Percentiles rank a stretch among this genome's conserved stretches.
These are phyloP conservation scores for Drosophila setosimentum DNA, from an alignment of 2,888 invertebrate genomes.

Conservation along the genomic window DNA sequence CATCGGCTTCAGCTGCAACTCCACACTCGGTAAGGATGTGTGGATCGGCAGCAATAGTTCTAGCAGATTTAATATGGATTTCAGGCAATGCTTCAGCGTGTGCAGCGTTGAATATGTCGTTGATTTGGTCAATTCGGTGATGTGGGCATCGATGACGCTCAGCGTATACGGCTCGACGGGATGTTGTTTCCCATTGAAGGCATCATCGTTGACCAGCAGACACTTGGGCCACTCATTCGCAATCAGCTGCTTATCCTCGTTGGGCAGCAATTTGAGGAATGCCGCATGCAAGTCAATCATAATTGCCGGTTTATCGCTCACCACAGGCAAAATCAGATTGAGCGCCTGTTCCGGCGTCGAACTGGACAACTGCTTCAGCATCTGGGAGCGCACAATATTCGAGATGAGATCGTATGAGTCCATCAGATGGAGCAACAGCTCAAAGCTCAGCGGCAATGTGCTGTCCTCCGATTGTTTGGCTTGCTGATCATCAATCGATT, in stretches of 20 bases:
- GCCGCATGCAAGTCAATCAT: constrained; percentile 83
- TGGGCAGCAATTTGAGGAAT: constrained; percentile 83
- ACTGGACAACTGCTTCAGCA: constrained; percentile 82
- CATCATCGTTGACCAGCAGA: constrained; percentile 79
- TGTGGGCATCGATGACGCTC: constrained; percentile 84
- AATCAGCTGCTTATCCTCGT: constrained; percentile 84
- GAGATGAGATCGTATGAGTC: constrained; percentile 81
- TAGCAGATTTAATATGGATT: constrained; percentile 82
- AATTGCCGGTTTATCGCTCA: constrained; percentile 82
- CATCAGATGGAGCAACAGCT: constrained; percentile 80
- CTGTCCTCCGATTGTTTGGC: constrained; percentile 49
- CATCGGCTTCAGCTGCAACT: constrained; percentile 78
- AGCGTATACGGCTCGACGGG: constrained; percentile 84
- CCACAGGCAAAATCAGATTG: constrained; percentile 83
- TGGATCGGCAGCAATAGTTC: constrained; percentile 80
- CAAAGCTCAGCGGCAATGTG: constrained; percentile 63
- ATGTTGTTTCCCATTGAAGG: constrained; percentile 81
- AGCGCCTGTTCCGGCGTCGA: constrained; percentile 81
- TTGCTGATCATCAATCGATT: constrained; percentile 75
- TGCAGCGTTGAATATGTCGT: constrained; percentile 81
- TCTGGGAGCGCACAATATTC: constrained; percentile 81
- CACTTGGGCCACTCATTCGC: constrained; percentile 84
- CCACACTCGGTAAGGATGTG: constrained; percentile 57
- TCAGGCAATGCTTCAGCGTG: constrained; percentile 84
- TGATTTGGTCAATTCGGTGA: constrained; percentile 82